A percentile compares a stretch with the other conserved stretches of the same genome.
Evolutionary conservation across 2,888 invertebrate genomes (phyloP).

Genomic region (Eurytoma adleriae): DNA sequence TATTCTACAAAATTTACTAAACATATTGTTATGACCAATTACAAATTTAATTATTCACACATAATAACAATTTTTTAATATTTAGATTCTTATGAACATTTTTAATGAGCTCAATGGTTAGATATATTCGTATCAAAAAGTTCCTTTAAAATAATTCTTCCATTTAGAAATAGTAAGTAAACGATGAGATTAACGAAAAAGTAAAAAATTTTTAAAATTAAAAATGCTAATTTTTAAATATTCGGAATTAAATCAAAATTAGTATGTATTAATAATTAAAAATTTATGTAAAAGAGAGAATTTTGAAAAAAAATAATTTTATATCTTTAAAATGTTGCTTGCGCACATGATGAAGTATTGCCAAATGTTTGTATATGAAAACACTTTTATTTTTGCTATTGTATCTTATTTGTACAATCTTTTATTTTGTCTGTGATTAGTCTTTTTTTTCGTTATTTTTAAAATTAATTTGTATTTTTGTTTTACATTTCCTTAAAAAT

Average conservation of each 20-base stretch:
- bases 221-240: background rate
- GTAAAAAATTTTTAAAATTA: slow-evolving; percentile 5
- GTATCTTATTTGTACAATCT: too few relatives aligned
- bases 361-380: too few relatives aligned
- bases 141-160: slow-evolving; percentile 34
- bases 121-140: slow-evolving; percentile 30
- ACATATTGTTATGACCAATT: too few relatives aligned
- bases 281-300: background rate
- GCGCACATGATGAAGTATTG: background rate
- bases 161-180: slow-evolving; percentile 30
- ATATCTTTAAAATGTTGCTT: slow-evolving; percentile 15
- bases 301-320: background rate
- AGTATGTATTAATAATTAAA: background rate
- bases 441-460: too few relatives aligned
- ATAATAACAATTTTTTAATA: slow-evolving; percentile 14
- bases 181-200: background rate
- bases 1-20: background rate
- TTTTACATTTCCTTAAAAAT: too few relatives aligned
- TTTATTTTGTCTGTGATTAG: too few relatives aligned
- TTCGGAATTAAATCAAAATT: too few relatives aligned
- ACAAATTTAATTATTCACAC: slow-evolving; percentile 21
- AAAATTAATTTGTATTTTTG: too few relatives aligned
- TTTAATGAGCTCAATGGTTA: background rate
- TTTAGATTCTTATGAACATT: background rate
- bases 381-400: too few relatives aligned